A percentile compares a stretch with the other conserved stretches of the same genome.
Evolutionary conservation across 2,113 vertebrate species (phyloP).

Genomic region (Megalops atlanticus): DNA sequence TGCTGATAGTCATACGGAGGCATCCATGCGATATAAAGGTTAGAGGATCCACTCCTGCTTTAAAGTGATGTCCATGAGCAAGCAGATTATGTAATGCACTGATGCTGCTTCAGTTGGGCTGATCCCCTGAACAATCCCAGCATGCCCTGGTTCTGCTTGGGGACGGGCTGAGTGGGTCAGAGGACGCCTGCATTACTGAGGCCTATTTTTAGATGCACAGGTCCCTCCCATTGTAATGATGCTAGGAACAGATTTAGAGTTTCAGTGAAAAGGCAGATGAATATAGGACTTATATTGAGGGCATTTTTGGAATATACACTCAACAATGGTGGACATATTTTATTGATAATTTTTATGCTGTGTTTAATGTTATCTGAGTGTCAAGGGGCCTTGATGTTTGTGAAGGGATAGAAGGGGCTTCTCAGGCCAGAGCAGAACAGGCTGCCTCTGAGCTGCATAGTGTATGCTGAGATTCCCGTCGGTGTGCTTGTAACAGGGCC

Average conservation of each 20-base stretch:
- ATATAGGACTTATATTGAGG: no score
- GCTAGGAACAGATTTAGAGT: neutral
- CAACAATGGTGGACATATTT: no score
- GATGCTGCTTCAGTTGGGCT: neutral
- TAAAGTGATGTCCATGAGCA: neutral
- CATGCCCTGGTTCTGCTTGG: neutral
- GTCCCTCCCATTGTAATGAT: slow-evolving; percentile 5
- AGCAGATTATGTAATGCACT: neutral
- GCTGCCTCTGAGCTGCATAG: no score
- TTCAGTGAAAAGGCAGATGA: no score
- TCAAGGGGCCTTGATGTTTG: no score
- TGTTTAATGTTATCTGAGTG: no score
- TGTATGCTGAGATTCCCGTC: no score
- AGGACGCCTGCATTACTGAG: neutral
- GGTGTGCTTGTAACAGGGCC: no score
- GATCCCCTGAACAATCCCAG: neutral
- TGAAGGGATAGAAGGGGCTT: no score
- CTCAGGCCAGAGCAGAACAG: no score
- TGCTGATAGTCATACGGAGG: neutral
- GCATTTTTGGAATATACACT: no score
- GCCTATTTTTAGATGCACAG: slow-evolving; percentile 13
- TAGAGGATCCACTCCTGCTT: neutral
- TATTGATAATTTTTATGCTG: no score
- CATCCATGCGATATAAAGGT: neutral
- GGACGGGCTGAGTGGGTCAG: neutral